Evolutionary conservation across 2,113 vertebrate species (phyloP).

Genomic region (Rhinopomastus cyanomelas): DNA sequence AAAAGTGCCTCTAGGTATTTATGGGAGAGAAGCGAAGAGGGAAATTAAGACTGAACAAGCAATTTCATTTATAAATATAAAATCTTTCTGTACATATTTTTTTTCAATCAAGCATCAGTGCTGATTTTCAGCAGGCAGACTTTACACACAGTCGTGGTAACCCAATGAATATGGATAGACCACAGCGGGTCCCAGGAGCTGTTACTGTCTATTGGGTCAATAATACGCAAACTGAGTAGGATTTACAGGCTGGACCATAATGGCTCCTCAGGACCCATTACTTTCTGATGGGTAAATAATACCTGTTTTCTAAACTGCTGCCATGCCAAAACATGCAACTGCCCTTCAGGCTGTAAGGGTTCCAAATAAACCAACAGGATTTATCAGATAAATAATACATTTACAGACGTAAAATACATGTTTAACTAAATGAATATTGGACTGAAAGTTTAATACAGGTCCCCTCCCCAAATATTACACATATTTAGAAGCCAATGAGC

Average conservation of each 20-base stretch:
- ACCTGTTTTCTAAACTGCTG: constrained; percentile 66
- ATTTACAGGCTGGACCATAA: constrained; percentile 65
- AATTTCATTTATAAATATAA: constrained; percentile 48
- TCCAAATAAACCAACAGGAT: constrained; percentile 55
- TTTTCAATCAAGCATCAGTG: constrained; percentile 59
- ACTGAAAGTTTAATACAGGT: neutral
- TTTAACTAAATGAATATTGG: constrained; percentile 21
- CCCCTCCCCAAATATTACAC: neutral
- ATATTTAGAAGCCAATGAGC: neutral
- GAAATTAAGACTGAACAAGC: constrained; percentile 54
- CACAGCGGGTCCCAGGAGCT: constrained; percentile 57
- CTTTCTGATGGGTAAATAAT: constrained; percentile 66
- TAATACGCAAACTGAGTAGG: constrained; percentile 60
- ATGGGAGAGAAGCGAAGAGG: constrained; percentile 10
- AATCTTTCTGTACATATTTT: neutral
- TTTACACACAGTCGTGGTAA: constrained; percentile 22
- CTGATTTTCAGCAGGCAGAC: constrained; percentile 38
- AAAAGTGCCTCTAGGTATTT: constrained; percentile 44
- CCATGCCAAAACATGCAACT: constrained; percentile 60
- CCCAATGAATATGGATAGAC: constrained; percentile 59
- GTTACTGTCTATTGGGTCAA: constrained; percentile 57
- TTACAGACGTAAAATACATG: constrained; percentile 22
- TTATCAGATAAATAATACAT: constrained; percentile 46
- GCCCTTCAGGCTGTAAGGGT: constrained; percentile 23
- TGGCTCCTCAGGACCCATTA: constrained; percentile 71